These are phyloP conservation scores for Trematomus loennbergii DNA, from an alignment of 2,113 vertebrate genomes.

Conservation along the genomic window DNA sequence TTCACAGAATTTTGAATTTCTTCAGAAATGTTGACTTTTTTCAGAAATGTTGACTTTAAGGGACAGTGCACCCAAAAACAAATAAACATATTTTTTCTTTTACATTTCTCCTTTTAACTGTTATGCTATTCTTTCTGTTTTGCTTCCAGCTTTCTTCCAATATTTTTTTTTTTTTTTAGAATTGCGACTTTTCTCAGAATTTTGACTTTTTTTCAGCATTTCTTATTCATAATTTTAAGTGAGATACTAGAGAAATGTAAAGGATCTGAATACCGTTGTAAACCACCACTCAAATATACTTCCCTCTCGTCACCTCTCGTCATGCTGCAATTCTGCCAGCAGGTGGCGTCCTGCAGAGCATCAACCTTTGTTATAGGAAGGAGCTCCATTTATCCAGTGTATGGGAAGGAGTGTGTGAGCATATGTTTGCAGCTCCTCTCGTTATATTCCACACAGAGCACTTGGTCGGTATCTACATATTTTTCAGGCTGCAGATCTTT, in stretches of 20 bases:
- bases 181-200: background rate
- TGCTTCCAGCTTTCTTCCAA: too few relatives aligned
- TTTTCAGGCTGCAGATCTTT: background rate
- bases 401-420: conserved; percentile 2
- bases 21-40: background rate
- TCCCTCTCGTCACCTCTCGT: background rate
- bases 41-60: background rate
- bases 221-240: too few relatives aligned
- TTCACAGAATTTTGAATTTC: too few relatives aligned
- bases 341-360: conserved; percentile 62
- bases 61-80: too few relatives aligned
- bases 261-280: background rate
- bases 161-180: too few relatives aligned
- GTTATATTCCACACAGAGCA: background rate
- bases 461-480: background rate
- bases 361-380: background rate
- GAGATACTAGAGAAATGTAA: too few relatives aligned
- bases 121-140: too few relatives aligned
- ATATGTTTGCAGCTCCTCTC: conserved; percentile 10
- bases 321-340: background rate
- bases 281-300: too few relatives aligned
- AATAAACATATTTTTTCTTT: too few relatives aligned
- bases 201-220: background rate
- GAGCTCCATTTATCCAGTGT: too few relatives aligned
- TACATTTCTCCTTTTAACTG: too few relatives aligned